Percentiles rank a stretch among this genome's conserved stretches.
Evolutionary conservation across 2,113 vertebrate genomes (phyloP).

Genomic region (Corythornis vintsioides): DNA sequence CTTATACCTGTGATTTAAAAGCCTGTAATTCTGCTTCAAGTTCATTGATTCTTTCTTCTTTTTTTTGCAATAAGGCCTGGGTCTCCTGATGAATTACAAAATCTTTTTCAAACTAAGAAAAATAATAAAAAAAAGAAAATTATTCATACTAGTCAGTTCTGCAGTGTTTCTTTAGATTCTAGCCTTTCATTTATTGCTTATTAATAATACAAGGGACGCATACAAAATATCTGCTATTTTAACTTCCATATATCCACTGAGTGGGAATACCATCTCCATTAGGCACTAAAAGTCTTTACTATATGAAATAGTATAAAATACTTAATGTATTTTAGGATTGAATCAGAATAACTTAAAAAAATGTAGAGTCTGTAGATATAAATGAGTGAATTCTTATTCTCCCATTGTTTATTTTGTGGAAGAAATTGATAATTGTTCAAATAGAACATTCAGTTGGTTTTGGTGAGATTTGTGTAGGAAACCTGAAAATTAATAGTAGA

Average conservation of each 20-base stretch:
- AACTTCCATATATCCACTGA: background rate
- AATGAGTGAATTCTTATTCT: background rate
- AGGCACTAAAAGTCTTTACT: background rate
- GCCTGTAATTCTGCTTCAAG: slow-evolving; percentile 88
- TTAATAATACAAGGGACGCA: background rate
- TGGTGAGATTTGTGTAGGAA: background rate
- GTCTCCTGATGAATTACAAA: slow-evolving; percentile 90
- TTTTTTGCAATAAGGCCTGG: slow-evolving; percentile 86
- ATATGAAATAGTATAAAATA: background rate
- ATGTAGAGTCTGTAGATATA: background rate
- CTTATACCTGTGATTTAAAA: slow-evolving; percentile 89
- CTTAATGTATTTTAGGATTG: background rate
- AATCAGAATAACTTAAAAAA: background rate
- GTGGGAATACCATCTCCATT: background rate
- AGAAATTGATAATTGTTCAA: background rate
- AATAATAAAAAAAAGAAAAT: background rate
- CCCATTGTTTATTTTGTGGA: background rate
- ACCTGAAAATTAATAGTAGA: background rate
- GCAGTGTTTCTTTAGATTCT: background rate
- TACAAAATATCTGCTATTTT: background rate
- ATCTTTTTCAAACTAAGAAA: slow-evolving; percentile 91
- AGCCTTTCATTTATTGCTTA: background rate
- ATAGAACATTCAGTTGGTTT: background rate
- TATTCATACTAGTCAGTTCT: background rate
- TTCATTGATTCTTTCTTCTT: slow-evolving; percentile 86